Evolutionary conservation across 2,888 invertebrate species (phyloP), one percentile per base, ranked within the genome.

Genomic region (Gerris lacustris): DNA sequence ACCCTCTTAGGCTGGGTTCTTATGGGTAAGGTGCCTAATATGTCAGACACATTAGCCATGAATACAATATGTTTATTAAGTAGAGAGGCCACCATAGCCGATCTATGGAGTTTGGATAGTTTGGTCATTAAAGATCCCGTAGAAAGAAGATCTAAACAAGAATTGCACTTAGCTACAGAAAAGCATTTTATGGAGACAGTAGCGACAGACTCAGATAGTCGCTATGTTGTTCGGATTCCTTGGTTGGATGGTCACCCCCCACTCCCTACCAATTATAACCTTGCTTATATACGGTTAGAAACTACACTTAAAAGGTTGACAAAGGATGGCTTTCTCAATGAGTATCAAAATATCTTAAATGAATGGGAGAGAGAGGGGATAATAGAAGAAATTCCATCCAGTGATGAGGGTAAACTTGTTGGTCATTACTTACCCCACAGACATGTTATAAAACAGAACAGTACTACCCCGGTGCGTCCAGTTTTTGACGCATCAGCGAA

Each of bases 401-500:
- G 5, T 15, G 43, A 67, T 31, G 9, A 44, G 45, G 67, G 63
- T 17, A 31, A 73, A 7, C 45, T 69, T 5, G 45, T 17, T 6
- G 55, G 69, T 5, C 62, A 68, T 15, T 71, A 73, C 66, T 67
- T 75, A 5, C 74, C 75, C 18, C 75, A 75, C 63, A 68, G 73
- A 0, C 71, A 69, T 44, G 73, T 76, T 45, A 7, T 76, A 7
- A 75, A 75, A 45, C 67, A 31, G 2, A 63, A n/a, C 15, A 72
- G 70, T 44, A 75, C 75, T 0, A 76, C 73, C 4, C 68, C 66
- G 6, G 66, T 75, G 0, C 67, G 75, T 0, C 76, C 76, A 45
- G 75, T 75, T 0, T 76, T 75, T 73, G 75, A 76, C 66, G 75
- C 76, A 0, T 74, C 73, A 7, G 73, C 74, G 5, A 70, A 69